Evolutionary conservation across 2,888 invertebrate genomes (phyloP).

Genomic region (Nemotelus pantherinus): DNA sequence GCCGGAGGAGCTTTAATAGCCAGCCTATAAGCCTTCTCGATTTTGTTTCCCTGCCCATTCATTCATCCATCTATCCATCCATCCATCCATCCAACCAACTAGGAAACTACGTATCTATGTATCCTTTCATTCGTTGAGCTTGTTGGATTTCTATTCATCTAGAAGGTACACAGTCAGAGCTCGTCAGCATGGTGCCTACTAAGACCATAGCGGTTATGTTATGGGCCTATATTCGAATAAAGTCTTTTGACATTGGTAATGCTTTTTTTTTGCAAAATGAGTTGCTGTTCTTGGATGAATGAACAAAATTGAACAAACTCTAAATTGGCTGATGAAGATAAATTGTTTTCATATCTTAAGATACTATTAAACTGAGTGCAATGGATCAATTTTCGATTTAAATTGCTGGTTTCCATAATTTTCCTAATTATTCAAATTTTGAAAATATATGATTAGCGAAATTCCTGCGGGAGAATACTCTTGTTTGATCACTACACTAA

Average conservation of each 20-base stretch:
- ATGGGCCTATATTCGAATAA: constrained; percentile 8
- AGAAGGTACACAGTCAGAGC: not conserved
- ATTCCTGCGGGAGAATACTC: too few relatives aligned
- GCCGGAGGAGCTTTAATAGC: constrained; percentile 21
- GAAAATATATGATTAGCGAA: too few relatives aligned
- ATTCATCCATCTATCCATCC: not conserved
- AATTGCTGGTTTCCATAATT: too few relatives aligned
- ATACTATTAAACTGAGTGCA: too few relatives aligned
- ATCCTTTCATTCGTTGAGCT: constrained; percentile 10
- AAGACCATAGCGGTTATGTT: not conserved
- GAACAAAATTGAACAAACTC: too few relatives aligned
- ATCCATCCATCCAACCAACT: constrained; percentile 11
- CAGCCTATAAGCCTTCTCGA: not conserved
- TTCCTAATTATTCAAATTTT: too few relatives aligned
- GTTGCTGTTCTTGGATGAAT: not conserved
- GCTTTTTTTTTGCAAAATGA: not conserved
- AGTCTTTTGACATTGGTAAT: constrained; percentile 18
- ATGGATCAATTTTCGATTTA: too few relatives aligned
- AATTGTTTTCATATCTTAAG: too few relatives aligned
- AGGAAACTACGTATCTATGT: not conserved
- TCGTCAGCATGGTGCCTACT: not conserved
- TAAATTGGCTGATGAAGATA: too few relatives aligned
- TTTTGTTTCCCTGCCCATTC: not conserved
- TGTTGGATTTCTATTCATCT: not conserved
- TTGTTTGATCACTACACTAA: too few relatives aligned